Percentiles rank a stretch among this genome's conserved stretches.
These are phyloP conservation scores for Anabacerthia variegaticeps DNA, from an alignment of 2,797 vertebrate genomes.

Conservation along the genomic window DNA sequence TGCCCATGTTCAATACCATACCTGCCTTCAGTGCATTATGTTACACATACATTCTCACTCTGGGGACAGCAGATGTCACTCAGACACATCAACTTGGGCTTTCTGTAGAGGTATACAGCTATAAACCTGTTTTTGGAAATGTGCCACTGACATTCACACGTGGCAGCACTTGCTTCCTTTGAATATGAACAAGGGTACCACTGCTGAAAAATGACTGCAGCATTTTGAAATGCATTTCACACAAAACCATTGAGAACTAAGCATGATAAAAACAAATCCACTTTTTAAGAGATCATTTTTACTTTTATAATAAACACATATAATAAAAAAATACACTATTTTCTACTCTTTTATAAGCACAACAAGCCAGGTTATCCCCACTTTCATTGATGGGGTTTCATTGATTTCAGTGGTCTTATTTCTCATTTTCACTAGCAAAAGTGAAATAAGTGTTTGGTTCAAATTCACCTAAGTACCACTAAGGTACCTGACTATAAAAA, in stretches of 20 bases:
- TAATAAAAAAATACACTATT: not conserved
- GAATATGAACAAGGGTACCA: not conserved
- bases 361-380: not conserved
- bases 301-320: not conserved
- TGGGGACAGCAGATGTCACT: not conserved
- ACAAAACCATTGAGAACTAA: not conserved
- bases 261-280: not conserved
- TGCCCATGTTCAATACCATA: not conserved
- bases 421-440: not conserved
- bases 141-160: not conserved
- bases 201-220: not conserved
- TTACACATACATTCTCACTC: not conserved
- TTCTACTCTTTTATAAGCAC: not conserved
- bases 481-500: not conserved
- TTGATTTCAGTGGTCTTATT: not conserved
- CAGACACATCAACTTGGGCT: not conserved
- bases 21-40: fast-evolving
- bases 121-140: not conserved
- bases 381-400: not conserved
- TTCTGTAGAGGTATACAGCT: not conserved
- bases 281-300: not conserved
- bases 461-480: not conserved
- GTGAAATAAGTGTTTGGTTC: not conserved
- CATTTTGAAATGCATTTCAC: not conserved
- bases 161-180: not conserved